Percentiles rank a stretch among this genome's conserved stretches.
Conservation (phyloP, 2,113 vertebrate species). For the Procavia capensis region DNA sequence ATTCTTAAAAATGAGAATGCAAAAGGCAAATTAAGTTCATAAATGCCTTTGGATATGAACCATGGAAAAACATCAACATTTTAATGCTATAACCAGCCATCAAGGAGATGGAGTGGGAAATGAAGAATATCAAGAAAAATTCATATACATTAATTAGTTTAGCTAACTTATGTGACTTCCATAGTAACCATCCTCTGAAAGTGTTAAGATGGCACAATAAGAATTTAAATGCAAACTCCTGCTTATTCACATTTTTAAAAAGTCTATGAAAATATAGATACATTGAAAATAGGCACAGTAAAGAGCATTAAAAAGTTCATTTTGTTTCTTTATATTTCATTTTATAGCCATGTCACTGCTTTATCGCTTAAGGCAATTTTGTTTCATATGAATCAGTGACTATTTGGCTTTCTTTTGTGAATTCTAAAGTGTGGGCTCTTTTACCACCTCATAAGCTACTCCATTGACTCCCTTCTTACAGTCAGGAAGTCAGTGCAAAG, state of each 20-base stretch:
- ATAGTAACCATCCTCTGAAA: constrained; percentile 44
- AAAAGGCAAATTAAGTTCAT: constrained; percentile 68
- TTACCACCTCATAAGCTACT: constrained; percentile 40
- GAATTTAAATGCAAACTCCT: constrained; percentile 64
- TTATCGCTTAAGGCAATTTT: constrained; percentile 32
- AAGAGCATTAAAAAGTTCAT: background rate
- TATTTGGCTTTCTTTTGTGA: constrained; percentile 39
- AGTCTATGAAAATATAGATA: background rate
- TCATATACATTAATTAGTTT: constrained; percentile 67
- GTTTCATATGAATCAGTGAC: constrained; percentile 5
- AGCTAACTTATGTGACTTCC: constrained; percentile 65
- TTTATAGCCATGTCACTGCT: background rate
- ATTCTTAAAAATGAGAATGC: constrained; percentile 68
- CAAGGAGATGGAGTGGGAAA: constrained; percentile 53
- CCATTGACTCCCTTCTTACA: background rate
- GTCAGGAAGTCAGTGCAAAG: background rate
- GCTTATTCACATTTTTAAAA: constrained; percentile 40
- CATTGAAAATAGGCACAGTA: background rate
- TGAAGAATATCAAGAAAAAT: constrained; percentile 62
- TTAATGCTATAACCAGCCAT: constrained; percentile 66
- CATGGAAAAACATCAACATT: constrained; percentile 60
- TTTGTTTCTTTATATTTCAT: background rate
- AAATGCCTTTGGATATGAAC: constrained; percentile 73
- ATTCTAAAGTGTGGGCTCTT: background rate
- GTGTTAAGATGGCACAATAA: constrained; percentile 7